Base-by-base conservation (phyloP, 2,888 invertebrate species). In the Orthosia gothica region DNA sequence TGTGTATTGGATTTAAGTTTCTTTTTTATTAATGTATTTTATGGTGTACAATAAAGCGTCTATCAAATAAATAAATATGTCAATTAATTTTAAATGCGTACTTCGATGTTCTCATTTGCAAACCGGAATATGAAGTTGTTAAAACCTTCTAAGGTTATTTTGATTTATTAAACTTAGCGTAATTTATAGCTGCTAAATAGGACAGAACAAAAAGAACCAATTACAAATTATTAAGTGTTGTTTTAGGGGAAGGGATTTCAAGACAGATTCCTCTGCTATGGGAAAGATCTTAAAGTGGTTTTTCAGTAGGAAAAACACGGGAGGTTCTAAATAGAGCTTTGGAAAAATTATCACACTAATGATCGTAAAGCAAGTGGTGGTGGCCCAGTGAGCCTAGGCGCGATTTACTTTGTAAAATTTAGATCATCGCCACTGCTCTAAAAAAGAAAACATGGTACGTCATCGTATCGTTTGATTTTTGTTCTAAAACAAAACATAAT, bases 31-130 rank as follows among this genome's bases (percentile, higher is more conserved):
- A 4, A 32, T 32, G 32, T 32, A 32, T 32, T 32, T 32, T 32
- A 32, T 32, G 3, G 32, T 32, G 32, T 32, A 5, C 32, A 32
- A 32, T 32, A 32, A 32, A 32, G 32, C 26, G 2, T 26, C 3
- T 4, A 32, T 4, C 4, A 32, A 3, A 26, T 26, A 26, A 26
- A 32, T 32, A 32, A 32, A 32, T 40, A 40, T 57, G 61, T 55
- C 32, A 76, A 32, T 64, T 50, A 76, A 61, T 63, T 50, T 20
- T n/a, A 11, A 13, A 5, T n/a, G 13, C 45, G 18, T 40, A 64
- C 13, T 76, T 67, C 32, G 16, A 50, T 55, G 52, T 62, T 75
- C 40, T 65, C 32, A 54, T 45, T n/a, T 61, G 45, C 7, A 61
- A n/a, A 45, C 47, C 64, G 40, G 58, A 63, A 59, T 23, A 54